Base-by-base conservation (phyloP, 2,888 invertebrate species). In the Bursaphelenchus okinawaensis region DNA sequence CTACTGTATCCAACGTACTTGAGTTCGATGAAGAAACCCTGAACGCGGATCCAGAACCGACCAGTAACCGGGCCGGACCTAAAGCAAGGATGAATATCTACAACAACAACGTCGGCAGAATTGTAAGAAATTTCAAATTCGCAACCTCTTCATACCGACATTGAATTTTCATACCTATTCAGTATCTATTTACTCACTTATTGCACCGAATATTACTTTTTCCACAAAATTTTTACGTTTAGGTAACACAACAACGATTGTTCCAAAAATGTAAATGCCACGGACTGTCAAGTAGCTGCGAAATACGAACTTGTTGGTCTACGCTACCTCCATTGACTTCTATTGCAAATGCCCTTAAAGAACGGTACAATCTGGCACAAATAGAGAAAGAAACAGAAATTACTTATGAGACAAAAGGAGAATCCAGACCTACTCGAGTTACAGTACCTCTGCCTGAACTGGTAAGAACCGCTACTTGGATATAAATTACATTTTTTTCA, bases 241-340 rank as follows among this genome's bases (percentile, higher is more conserved):
- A 66, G 62, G 87, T 88, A 65, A 88, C 90, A 68, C 85, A 86
- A 54, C 85, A 87, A 70, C 88, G 87, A 71, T 80, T 88, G 66
- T 84, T 84, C 54, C 85, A 86, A 77, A 87, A 90, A 81, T 91
- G 91, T 86, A 90, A 90, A 81, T 91, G 91, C 78, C 90, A 91
- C 84, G 91, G 91, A 40, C 90, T 91, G 64, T 90, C 90, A 16
- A 90, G 90, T 0, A 90, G 90, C 59, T 90, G 90, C 83, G 89
- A 89, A 73, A 88, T 90, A 75, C 89, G 89, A 82, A 90, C 90
- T 51, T 56, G 90, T 82, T 91, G 90, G 90, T 87, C 88, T 74
- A 87, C 90, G 1, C 84, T 90, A 73, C 88, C 90, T 4, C 79
- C 81, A 52, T 85, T 88, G 66, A 83, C 84, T 2, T 84, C 85